Conservation (phyloP, 2,888 invertebrate genomes). For the Watsonalla binaria region DNA sequence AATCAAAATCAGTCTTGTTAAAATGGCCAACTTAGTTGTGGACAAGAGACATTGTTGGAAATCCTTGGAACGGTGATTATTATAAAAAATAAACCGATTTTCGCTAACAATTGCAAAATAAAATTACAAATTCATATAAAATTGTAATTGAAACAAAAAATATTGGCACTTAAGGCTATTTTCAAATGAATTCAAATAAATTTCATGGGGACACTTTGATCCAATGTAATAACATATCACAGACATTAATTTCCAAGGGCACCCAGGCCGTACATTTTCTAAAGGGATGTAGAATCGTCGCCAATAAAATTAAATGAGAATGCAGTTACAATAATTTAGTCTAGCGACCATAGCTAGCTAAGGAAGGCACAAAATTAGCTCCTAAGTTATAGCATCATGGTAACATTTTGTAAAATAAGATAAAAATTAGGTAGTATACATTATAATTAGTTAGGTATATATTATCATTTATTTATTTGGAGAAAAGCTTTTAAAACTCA, state of each 20-base stretch:
- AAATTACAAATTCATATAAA: slow-evolving; percentile 51
- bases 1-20: slow-evolving; percentile 80
- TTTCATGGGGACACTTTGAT: slow-evolving; percentile 28
- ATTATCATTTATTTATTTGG: slow-evolving; percentile 13
- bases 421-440: slow-evolving; percentile 18
- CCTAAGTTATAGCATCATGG: slow-evolving; percentile 49
- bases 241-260: slow-evolving; percentile 51
- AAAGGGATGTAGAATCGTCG: slow-evolving; percentile 32
- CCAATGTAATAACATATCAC: slow-evolving; percentile 51
- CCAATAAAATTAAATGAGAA: slow-evolving; percentile 33
- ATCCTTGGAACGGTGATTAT: slow-evolving; percentile 49
- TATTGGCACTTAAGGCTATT: slow-evolving; percentile 59
- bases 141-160: slow-evolving; percentile 47
- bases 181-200: slow-evolving; percentile 24
- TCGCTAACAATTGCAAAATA: slow-evolving; percentile 48
- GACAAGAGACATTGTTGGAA: slow-evolving; percentile 55
- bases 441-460: slow-evolving; percentile 6
- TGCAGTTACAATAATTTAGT: slow-evolving; percentile 30
- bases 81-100: slow-evolving; percentile 47
- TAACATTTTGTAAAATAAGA: slow-evolving; percentile 49
- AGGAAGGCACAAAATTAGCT: slow-evolving; percentile 23
- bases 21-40: slow-evolving; percentile 71
- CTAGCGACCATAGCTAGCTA: slow-evolving; percentile 25
- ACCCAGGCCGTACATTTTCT: slow-evolving; percentile 29
- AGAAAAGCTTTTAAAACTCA: slow-evolving; percentile 15